Percentiles rank a stretch among this genome's conserved stretches.
Conservation (phyloP, 2,797 vertebrate species). For the Hydrocynus forskahlii region DNA sequence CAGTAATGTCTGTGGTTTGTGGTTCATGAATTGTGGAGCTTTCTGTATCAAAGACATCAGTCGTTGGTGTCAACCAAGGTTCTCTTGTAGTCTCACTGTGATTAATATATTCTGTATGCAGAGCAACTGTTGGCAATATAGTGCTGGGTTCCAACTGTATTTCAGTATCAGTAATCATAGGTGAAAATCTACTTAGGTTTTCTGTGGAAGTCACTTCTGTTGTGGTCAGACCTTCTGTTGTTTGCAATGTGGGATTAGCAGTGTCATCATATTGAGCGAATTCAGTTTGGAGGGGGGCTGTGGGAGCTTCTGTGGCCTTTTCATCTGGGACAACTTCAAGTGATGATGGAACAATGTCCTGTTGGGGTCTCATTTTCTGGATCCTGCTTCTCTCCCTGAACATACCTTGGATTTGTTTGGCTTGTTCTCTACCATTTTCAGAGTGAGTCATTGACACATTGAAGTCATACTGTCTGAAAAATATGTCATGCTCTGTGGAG, state of each 20-base stretch:
- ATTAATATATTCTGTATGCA: neutral
- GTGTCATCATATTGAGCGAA: neutral
- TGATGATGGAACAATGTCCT: neutral
- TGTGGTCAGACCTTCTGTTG: neutral
- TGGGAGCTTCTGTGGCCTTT: neutral
- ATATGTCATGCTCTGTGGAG: neutral
- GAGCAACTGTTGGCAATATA: neutral
- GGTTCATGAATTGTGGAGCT: neutral
- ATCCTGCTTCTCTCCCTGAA: neutral
- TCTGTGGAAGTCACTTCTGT: neutral
- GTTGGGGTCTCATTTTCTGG: neutral
- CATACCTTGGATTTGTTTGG: neutral
- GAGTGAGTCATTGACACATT: neutral
- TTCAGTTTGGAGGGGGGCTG: neutral
- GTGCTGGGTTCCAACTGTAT: neutral
- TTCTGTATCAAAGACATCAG: neutral
- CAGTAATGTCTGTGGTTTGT: neutral
- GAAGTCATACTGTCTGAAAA: neutral
- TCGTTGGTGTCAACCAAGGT: neutral
- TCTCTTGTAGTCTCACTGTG: neutral
- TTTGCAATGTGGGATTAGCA: neutral
- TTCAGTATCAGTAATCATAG: neutral
- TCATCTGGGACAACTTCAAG: neutral
- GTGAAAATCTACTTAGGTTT: neutral
- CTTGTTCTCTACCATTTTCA: neutral